Base-by-base conservation (phyloP, 2,797 vertebrate genomes). In the Protosalanx chinensis region DNA sequence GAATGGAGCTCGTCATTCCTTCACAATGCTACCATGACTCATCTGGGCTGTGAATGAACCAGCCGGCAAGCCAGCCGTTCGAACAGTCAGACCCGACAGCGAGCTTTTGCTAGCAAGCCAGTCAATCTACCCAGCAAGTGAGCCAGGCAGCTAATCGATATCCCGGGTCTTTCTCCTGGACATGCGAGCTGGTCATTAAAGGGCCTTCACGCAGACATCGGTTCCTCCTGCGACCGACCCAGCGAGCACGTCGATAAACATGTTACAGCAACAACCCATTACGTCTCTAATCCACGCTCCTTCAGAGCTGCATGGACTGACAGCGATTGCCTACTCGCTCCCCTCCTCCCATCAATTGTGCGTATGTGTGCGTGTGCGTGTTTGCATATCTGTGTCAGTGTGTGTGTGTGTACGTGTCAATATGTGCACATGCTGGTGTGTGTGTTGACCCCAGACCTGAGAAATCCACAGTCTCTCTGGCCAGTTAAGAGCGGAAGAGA, bases 161-260 rank as follows among this genome's bases (percentile, higher is more conserved):
- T 6, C 6, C 6, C 7, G 8, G 37, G 37, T 41, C 72, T 71
- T 79, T 79, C 77, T 71, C 76, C 68, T 77, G 57, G 79, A 70
- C 74, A 78, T 82, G 71, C 73, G 59, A 78, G 76, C 57, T 73
- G 76, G 77, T 79, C 72, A 85, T 87, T 84, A 87, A 75, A 83
- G 78, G 64, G 76, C 72, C 75, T 78, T 18, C 5, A 2, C 20
- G 56, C 56, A 57, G 82, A 74, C 73, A 72, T 84, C 82, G 29
- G 18, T 72, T 63, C 35, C 74, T 64, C 49, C 7, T n/a, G 68
- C 23, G 51, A 27, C 49, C 72, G 37, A 41, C 37, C 37, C 79
- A 72, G 83, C 85, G 81, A 78, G 74, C 5, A 33, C 57, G 79
- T 88, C 81, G 29, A 88, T 89, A 76, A 68, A 73, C 67, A 3